phyloP scores from a whole-genome alignment of 2,888 invertebrate genomes.

The Eueremaeus valkanovi region DNA sequence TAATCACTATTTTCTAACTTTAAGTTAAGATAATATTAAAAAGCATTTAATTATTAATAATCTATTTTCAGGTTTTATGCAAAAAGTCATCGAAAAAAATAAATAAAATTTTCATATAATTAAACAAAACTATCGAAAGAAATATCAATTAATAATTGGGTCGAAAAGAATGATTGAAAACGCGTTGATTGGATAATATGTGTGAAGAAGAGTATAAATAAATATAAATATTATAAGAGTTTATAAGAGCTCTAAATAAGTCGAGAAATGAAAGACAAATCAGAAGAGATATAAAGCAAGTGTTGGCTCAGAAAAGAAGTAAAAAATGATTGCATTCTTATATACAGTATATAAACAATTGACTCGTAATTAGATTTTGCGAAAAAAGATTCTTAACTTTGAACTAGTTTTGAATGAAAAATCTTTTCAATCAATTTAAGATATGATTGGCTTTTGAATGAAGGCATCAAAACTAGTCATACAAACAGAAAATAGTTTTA shows the following conservation, averaged over 20 bases:
- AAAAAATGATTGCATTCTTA: constrained; percentile 8
- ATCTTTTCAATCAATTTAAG: neutral
- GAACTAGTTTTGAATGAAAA: constrained; percentile 6
- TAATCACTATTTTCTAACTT: neutral
- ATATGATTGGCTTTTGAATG: neutral
- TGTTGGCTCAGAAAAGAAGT: neutral
- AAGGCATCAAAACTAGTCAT: neutral
- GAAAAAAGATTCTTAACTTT: constrained; percentile 3
- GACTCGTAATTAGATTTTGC: constrained; percentile 10
- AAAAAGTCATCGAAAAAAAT: neutral
- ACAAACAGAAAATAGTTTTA: neutral
- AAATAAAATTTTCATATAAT: neutral
- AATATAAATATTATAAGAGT: no score
- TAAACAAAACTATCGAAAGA: constrained; percentile 4
- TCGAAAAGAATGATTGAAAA: constrained; percentile 2
- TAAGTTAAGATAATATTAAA: neutral
- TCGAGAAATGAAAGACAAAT: neutral
- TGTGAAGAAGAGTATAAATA: no score
- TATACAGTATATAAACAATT: constrained; percentile 21
- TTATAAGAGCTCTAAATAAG: no score
- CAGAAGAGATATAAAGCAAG: neutral
- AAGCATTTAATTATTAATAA: no score
- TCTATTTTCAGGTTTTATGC: neutral
- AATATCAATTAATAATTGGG: constrained; percentile 15
- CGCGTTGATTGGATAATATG: neutral